These are phyloP conservation scores for Tympanuchus pallidicinctus DNA, from an alignment of 2,113 vertebrate genomes.

Conservation along the genomic window DNA sequence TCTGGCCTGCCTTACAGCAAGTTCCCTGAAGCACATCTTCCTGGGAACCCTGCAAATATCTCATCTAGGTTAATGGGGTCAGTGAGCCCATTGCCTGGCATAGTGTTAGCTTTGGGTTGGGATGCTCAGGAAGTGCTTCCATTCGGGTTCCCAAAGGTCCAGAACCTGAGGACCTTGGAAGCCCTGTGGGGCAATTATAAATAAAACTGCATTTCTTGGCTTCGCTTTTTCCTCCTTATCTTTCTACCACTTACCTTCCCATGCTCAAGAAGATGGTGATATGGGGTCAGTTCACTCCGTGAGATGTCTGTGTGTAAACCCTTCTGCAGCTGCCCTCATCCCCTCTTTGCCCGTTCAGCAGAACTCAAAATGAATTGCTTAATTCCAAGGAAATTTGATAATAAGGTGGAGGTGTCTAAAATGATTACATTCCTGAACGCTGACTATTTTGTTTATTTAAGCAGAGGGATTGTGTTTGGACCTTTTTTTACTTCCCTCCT, in stretches of 20 bases:
- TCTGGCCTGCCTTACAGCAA: not conserved
- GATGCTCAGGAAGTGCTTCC: not conserved
- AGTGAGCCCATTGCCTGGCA: not conserved
- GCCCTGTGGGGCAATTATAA: not conserved
- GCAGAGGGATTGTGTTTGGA: not conserved
- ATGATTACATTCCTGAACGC: not conserved
- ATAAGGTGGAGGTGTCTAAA: not conserved
- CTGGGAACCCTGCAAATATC: not conserved
- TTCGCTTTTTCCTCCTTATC: not conserved
- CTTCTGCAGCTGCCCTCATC: not conserved
- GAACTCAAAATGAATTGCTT: not conserved
- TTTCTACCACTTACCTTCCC: not conserved
- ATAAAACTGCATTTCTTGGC: not conserved
- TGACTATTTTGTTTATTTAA: not conserved
- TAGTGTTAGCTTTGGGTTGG: accelerated
- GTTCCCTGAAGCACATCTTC: not conserved
- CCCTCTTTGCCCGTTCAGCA: not conserved
- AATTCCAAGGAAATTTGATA: slow-evolving; percentile 6
- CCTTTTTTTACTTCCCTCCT: not conserved
- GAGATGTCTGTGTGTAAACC: not conserved
- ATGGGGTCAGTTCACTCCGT: not conserved
- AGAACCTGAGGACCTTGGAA: not conserved
- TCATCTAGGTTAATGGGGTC: not conserved
- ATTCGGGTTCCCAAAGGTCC: not conserved
- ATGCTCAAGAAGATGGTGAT: accelerated